These are phyloP conservation scores for Halocynthia aurantium DNA, from an alignment of 23 tunicate species.

Conservation along the genomic window DNA sequence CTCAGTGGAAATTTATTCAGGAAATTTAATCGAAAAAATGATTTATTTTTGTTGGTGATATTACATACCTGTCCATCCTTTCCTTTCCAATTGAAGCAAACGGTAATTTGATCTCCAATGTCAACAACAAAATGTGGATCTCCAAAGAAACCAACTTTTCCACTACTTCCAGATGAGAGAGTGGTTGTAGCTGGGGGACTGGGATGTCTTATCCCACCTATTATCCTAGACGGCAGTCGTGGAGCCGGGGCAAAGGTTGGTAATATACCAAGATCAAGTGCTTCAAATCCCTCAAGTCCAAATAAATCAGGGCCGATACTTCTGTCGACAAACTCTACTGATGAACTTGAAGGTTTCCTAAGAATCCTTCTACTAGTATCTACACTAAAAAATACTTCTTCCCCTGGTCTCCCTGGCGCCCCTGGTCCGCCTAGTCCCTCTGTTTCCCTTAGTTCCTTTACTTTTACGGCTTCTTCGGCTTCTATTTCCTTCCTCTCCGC, in stretches of 20 bases:
- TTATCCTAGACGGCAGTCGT: not conserved
- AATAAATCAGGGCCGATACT: not conserved
- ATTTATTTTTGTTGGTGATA: not conserved
- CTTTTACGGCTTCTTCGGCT: not conserved
- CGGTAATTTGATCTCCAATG: conserved; percentile 6
- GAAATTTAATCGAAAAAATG: no score
- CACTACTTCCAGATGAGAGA: no score
- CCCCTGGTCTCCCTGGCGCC: not conserved
- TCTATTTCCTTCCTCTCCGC: not conserved
- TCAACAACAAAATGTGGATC: conserved; percentile 44
- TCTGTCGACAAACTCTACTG: no score
- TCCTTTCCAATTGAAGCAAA: conserved; percentile 52
- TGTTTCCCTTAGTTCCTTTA: not conserved
- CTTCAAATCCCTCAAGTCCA: not conserved
- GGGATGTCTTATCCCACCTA: not conserved
- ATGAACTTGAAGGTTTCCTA: no score
- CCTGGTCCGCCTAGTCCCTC: not conserved
- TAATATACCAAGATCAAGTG: not conserved
- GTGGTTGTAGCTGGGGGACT: not conserved
- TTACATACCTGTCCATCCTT: conserved; percentile 3
- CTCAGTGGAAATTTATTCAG: no score
- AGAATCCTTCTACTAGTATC: no score
- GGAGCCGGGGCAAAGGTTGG: not conserved
- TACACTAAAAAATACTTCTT: no score
- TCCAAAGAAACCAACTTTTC: conserved; percentile 8